Evolutionary conservation across 2,797 vertebrate species (phyloP), one percentile per base, ranked within the genome.

Genomic region (Caiman crocodilus): DNA sequence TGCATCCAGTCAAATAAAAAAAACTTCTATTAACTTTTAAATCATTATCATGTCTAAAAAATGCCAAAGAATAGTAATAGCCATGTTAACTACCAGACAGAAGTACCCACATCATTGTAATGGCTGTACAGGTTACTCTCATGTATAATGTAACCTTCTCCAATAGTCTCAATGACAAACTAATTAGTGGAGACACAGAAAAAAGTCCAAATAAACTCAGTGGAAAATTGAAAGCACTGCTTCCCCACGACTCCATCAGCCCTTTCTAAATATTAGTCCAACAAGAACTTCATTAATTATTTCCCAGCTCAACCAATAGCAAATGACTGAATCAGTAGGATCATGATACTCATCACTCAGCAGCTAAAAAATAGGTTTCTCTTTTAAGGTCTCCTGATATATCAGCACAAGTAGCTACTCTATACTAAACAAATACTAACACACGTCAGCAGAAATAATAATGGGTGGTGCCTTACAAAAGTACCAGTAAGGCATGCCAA

Each of bases 211-310:
- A 64, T 42, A 5, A 4, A 23, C 21, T 93, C 32, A 23, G 20
- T 57, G 14, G 83, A 82, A 85, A 90, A 6, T 60, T 79, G 42
- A 59, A 90, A 92, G 60, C 16, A 55, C 14, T 20, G 57, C 42
- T 50, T 50, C 3, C n/a, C 74, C 23, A 4, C 23, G 7, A 59
- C 30, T 78, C 76, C 75, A 58, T 82, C 92, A 88, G 57, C 58
- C 73, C 79, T 90, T 92, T 61, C 89, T 71, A 93, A 76, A 88
- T 59, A 50, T 56, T 85, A 93, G 26, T 78, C 74, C 67, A 94
- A 74, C 14, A 67, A 83, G 73, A 95, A 69, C 35, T 76, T 76
- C 76, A 86, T 94, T 94, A 90, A 95, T 92, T 96, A 91, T 92
- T 95, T 96, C 78, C 90, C 76, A 93, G 69, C 26, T 84, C 94